Base-by-base conservation (phyloP, 1,140 invertebrate genomes). In the Scaptomyza hsui region DNA sequence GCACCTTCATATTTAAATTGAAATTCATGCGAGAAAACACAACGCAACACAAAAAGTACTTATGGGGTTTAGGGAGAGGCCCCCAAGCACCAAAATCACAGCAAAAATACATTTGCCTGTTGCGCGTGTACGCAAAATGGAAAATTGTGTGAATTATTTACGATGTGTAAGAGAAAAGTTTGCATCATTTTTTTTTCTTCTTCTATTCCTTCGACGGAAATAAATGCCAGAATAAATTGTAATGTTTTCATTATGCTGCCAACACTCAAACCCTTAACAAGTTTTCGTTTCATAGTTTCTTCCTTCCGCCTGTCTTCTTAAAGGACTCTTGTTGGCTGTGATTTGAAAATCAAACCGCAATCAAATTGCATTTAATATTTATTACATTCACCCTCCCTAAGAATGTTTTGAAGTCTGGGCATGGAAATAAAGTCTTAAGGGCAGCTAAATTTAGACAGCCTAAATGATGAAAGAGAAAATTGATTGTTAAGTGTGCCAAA, bases 311-410 rank as follows among this genome's bases (percentile, higher is more conserved):
- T 12, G 29, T n/a, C 10, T 41, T 19, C n/a, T 13, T 7, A n/a
- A 35, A 4, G 51, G 35, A 13, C 42, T 37, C 1, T 37, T 29
- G 10, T 18, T 32, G 6, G 49, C n/a, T 32, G 53, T 44, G 51
- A 62, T 56, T 71, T 47, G 24, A 10, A 45, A 60, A 56, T 10
- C 39, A 75, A 80, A 55, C 82, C 82, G 55, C 82, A 81, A 78
- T 83, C 75, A 83, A 82, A 82, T 86, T 86, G 78, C 78, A 86
- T 86, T 86, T 86, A 86, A 88, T 81, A 86, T 86, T 86, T 72
- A 86, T 86, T 72, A 83, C 59, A 48, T 32, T 49, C 56, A 29
- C 9, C 26, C 26, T 7, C 26, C 53, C 59, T 42, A 24, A 18
- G 61, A 35, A 51, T 32, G 39, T 15, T 7, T 18, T 21, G 16